Evolutionary conservation across 2,888 invertebrate species (phyloP).

Genomic region (Mesoligia furuncula): DNA sequence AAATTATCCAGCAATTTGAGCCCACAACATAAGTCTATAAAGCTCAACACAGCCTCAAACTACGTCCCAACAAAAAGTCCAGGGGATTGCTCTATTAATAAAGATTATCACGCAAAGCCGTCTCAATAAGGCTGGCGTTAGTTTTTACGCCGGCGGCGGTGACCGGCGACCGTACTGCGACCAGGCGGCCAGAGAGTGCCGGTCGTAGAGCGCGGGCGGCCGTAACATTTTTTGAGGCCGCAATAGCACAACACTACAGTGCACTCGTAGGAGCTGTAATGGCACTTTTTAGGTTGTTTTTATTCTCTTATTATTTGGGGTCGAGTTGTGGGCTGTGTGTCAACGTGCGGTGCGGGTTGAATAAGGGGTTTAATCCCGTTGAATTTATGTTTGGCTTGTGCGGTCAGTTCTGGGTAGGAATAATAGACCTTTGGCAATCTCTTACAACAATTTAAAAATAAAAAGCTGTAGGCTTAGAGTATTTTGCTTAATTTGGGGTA

Average conservation of each 20-base stretch:
- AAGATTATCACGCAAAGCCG: slow-evolving; percentile 58
- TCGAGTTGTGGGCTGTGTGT: slow-evolving; percentile 42
- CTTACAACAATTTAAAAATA: slow-evolving; percentile 25
- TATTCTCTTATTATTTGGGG: slow-evolving; percentile 52
- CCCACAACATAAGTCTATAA: slow-evolving; percentile 34
- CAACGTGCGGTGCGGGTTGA: slow-evolving; percentile 35
- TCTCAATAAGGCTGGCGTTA: slow-evolving; percentile 45
- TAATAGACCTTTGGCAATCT: slow-evolving; percentile 17
- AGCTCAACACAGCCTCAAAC: slow-evolving; percentile 43
- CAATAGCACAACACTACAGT: slow-evolving; percentile 50
- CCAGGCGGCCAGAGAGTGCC: background rate
- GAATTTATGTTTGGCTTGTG: slow-evolving; percentile 42
- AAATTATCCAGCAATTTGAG: slow-evolving; percentile 42
- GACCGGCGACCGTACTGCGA: background rate
- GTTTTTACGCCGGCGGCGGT: slow-evolving; percentile 28
- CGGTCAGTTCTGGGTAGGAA: slow-evolving; percentile 12
- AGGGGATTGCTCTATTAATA: slow-evolving; percentile 59
- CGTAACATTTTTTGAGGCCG: slow-evolving; percentile 49
- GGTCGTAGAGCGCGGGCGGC: slow-evolving; percentile 40
- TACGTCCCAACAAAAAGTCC: slow-evolving; percentile 51
- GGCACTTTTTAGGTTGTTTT: slow-evolving; percentile 53
- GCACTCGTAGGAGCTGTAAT: slow-evolving; percentile 52
- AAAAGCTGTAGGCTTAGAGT: background rate
- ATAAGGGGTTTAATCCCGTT: slow-evolving; percentile 32
- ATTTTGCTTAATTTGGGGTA: slow-evolving; percentile 7